Evolutionary conservation across 2,797 vertebrate species (phyloP).

Genomic region (Rhabdomys pumilio): DNA sequence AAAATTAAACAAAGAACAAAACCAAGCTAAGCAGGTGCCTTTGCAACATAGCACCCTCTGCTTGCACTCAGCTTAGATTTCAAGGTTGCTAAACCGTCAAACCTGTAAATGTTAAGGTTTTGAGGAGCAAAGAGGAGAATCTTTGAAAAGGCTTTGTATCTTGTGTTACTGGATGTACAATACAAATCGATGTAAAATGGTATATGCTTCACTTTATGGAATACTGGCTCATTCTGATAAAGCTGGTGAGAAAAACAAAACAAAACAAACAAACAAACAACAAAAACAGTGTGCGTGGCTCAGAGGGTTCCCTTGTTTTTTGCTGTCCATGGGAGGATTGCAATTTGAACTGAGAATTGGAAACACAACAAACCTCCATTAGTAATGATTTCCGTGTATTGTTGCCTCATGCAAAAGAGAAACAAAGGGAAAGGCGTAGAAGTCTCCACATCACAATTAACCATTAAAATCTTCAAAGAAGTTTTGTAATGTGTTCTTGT

Average conservation of each 20-base stretch:
- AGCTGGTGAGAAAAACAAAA: neutral
- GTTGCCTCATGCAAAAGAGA: neutral
- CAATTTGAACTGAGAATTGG: slow-evolving; percentile 23
- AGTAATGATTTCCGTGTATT: neutral
- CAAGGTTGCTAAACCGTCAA: neutral
- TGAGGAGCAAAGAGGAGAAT: neutral
- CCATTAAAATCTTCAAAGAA: neutral
- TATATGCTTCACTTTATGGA: neutral
- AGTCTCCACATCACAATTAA: neutral
- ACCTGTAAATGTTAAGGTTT: neutral
- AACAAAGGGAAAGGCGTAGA: slow-evolving; percentile 18
- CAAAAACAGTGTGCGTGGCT: neutral
- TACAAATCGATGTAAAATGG: slow-evolving; percentile 36
- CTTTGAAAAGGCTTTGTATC: slow-evolving; percentile 35
- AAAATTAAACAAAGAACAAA: neutral
- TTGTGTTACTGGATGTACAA: neutral
- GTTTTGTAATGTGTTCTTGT: slow-evolving; percentile 10
- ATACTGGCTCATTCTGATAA: neutral
- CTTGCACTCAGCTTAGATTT: neutral
- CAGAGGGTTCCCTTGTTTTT: neutral
- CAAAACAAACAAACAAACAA: neutral
- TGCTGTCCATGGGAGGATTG: neutral
- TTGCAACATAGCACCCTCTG: neutral
- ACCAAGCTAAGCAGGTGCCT: neutral
- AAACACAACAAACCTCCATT: slow-evolving; percentile 19